A percentile compares a stretch with the other conserved stretches of the same genome.
phyloP scores from a whole-genome alignment of 2,797 vertebrate species.

The Muscicapa striata region DNA sequence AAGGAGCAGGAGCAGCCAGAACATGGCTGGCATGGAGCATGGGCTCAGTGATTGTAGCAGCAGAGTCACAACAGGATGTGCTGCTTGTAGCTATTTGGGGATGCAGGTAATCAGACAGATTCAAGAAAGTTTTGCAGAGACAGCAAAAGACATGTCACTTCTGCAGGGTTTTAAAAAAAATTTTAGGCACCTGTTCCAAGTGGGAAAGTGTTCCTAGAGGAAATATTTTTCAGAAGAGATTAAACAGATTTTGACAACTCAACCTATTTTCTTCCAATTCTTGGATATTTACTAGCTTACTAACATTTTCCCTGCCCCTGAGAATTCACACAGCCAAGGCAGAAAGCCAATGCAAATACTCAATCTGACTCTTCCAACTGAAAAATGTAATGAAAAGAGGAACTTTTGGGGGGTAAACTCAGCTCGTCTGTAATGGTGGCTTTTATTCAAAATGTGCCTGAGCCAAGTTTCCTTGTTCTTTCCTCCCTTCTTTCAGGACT shows the following conservation, averaged over 20 bases:
- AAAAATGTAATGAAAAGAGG: not conserved
- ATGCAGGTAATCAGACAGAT: not conserved
- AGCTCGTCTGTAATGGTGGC: not conserved
- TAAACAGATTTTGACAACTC: not conserved
- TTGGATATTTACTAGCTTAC: conserved; percentile 6
- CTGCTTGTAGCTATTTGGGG: not conserved
- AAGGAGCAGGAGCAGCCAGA: not conserved
- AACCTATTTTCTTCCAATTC: conserved; percentile 22
- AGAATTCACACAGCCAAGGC: not conserved
- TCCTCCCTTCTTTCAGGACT: not conserved
- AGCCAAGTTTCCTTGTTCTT: not conserved
- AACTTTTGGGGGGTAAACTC: not conserved
- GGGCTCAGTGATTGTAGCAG: not conserved
- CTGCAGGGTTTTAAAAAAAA: not conserved
- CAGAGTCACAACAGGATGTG: not conserved
- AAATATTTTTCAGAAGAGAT: conserved; percentile 32
- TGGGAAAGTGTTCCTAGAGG: not conserved
- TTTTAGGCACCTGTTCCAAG: not conserved
- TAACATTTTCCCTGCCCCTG: not conserved
- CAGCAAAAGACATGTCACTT: not conserved
- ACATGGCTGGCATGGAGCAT: not conserved
- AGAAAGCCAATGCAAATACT: not conserved
- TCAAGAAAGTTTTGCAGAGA: not conserved
- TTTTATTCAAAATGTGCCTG: not conserved
- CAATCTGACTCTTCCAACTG: not conserved